Conservation (phyloP, 2,113 vertebrate species). For the Mustelus asterias region DNA sequence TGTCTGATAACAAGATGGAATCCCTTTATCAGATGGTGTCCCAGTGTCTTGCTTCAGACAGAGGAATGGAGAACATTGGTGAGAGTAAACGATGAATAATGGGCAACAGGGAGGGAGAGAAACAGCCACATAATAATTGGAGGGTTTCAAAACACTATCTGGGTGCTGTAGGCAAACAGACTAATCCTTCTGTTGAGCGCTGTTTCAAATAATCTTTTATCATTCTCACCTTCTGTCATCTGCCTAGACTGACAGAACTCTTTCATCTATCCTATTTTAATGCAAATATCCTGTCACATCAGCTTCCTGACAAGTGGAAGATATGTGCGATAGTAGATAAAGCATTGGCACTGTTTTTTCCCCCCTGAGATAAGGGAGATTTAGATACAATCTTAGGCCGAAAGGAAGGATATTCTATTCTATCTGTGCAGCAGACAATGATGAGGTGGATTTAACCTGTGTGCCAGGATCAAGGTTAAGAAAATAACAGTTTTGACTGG, state of each 20-base stretch:
- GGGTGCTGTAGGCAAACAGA: not conserved
- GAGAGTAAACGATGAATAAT: not conserved
- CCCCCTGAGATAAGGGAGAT: not conserved
- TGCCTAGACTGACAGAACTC: conserved; percentile 1
- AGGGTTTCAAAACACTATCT: not conserved
- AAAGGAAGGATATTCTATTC: not conserved
- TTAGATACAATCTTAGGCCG: not conserved
- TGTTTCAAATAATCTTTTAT: not conserved
- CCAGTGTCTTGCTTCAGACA: not conserved
- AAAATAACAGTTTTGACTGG: not conserved
- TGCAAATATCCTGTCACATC: conserved; percentile 7
- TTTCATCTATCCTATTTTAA: conserved; percentile 6
- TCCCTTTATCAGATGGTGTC: not conserved
- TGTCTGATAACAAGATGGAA: not conserved
- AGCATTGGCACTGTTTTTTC: not conserved
- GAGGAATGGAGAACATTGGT: not conserved
- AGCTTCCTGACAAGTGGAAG: conserved; percentile 13
- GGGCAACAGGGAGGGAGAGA: not conserved
- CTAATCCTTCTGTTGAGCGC: not conserved
- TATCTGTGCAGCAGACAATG: not conserved
- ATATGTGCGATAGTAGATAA: conserved; percentile 13
- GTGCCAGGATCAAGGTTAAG: not conserved
- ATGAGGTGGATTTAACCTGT: not conserved
- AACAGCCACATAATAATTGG: not conserved
- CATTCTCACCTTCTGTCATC: conserved; percentile 23